A percentile compares a stretch with the other conserved stretches of the same genome.
Evolutionary conservation across 2,797 vertebrate species (phyloP).

Genomic region (Lerista edwardsae): DNA sequence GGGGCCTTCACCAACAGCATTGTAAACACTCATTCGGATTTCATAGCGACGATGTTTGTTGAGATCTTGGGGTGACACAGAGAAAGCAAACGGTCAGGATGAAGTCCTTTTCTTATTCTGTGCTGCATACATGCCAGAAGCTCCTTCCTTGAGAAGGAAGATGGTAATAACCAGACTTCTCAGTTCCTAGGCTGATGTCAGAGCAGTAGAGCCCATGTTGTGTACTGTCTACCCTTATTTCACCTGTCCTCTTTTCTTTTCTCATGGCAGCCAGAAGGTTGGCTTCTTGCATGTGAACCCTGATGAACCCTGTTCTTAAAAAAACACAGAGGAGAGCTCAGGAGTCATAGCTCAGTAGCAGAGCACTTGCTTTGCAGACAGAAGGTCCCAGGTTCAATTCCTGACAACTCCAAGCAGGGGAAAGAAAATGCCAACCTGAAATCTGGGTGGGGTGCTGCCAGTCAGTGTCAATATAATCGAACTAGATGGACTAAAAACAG

Average conservation of each 20-base stretch:
- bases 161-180: background rate
- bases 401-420: no score
- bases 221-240: background rate
- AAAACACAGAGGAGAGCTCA: no score
- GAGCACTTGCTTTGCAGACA: no score
- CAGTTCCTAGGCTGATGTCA: background rate
- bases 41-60: slow-evolving; percentile 95
- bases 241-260: background rate
- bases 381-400: no score
- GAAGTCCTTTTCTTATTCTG: background rate
- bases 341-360: no score
- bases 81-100: background rate
- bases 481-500: no score
- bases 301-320: no score
- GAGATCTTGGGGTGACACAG: slow-evolving; percentile 79
- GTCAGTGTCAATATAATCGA: no score
- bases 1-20: slow-evolving; percentile 91
- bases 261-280: background rate
- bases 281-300: background rate
- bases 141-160: background rate
- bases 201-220: background rate
- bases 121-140: background rate
- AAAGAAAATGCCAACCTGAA: no score
- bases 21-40: slow-evolving; percentile 94
- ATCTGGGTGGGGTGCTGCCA: no score